Evolutionary conservation across 2,797 vertebrate species (phyloP), one percentile per base, ranked within the genome.

Genomic region (Ctenopoma kingsleyae): DNA sequence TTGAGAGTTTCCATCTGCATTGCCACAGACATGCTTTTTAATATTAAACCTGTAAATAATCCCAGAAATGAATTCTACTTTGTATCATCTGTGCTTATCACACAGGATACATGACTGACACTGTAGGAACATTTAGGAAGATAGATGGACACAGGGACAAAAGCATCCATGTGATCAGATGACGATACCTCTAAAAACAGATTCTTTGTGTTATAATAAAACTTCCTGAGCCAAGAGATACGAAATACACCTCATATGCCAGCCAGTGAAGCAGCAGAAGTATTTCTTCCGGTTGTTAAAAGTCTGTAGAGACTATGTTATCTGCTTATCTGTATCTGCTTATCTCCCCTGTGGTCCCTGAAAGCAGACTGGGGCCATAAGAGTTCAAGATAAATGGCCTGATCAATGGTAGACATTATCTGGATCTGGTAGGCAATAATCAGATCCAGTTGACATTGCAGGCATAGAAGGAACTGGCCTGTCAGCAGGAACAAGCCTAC

Each of bases 331-430:
- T 70, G 62, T 76, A 88, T 90, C 81, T 80, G 67, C 85, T 87
- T 84, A 91, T 93, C 91, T 82, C 78, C 30, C 78, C 69, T 3
- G 15, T 12, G 81, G 82, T 73, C 87, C 86, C 68, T 89, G 80
- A 90, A 89, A 90, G 86, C 85, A 78, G 85, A 58, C 89, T 25
- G 43, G 65, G 77, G 84, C 82, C 43, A 38, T 32, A 74, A 75
- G 81, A 85, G 86, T 80, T 90, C 84, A 81, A 90, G 85, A 88
- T 89, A 86, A 92, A 93, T 90, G 87, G 83, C 76, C 83, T 78
- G 90, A 90, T 91, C 88, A 85, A 91, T 91, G 87, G 81, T 82
- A 82, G 88, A 87, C 89, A 87, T 92, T 90, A 93, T 93, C 92
- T 92, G 83, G 81, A 91, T 90, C 87, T 90, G 80, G 85, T 81